Percentiles rank a stretch among this genome's conserved stretches.
These are phyloP conservation scores for Hypomecis atomaria DNA, from an alignment of 2,888 invertebrate species.

Conservation along the genomic window DNA sequence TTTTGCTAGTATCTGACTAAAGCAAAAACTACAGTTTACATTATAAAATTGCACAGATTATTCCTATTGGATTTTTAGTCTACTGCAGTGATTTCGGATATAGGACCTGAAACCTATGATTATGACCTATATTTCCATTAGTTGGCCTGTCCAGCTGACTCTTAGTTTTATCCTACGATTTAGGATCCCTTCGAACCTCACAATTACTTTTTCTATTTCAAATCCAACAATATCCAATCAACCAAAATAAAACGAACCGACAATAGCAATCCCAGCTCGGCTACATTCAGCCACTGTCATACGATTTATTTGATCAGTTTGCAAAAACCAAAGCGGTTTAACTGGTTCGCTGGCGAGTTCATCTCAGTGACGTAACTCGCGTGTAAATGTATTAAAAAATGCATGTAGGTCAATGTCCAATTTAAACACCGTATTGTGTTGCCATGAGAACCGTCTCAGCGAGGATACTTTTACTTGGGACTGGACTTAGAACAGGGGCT, in stretches of 20 bases:
- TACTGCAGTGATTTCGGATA: too few species aligned
- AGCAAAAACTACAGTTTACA: too few species aligned
- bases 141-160: too few species aligned
- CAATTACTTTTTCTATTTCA: background rate
- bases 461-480: conserved; percentile 14
- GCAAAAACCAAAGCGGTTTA: conserved; percentile 14
- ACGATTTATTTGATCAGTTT: conserved; percentile 24
- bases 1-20: too few species aligned
- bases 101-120: too few species aligned
- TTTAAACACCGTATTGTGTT: conserved; percentile 28
- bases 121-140: too few species aligned
- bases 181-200: too few species aligned
- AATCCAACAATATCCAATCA: background rate
- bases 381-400: conserved; percentile 28
- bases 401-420: conserved; percentile 41
- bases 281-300: background rate
- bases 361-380: conserved; percentile 25
- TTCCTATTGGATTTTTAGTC: too few species aligned
- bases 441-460: conserved; percentile 20
- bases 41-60: too few species aligned
- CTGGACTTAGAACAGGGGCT: too few species aligned
- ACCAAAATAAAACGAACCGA: too few species aligned
- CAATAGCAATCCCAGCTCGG: background rate
- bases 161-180: too few species aligned
- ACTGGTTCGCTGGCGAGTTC: conserved; percentile 16